phyloP scores from a whole-genome alignment of 2,888 invertebrate genomes.

The Drosophila macrospina region DNA sequence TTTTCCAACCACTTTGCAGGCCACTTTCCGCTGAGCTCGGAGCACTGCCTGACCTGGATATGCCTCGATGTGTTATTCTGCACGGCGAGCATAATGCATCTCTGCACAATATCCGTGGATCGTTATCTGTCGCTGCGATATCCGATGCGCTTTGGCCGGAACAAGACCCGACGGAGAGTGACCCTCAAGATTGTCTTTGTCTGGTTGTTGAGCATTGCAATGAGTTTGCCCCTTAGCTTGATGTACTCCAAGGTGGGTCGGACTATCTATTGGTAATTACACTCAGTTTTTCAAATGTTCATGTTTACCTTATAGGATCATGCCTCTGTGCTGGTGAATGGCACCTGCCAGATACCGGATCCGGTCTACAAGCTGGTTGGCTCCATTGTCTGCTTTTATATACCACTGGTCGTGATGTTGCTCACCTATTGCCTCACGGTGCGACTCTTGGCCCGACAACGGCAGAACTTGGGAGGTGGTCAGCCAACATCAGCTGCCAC shows the following conservation, averaged over 20 bases:
- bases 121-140: conserved; percentile 95
- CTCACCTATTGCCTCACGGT: conserved; percentile 97
- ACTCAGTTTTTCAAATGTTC: not conserved
- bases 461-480: conserved; percentile 88
- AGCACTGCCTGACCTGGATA: conserved; percentile 97
- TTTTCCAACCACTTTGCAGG: conserved; percentile 87
- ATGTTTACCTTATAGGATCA: conserved; percentile 87
- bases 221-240: conserved; percentile 95
- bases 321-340: conserved; percentile 92
- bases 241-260: conserved; percentile 93
- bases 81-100: conserved; percentile 98
- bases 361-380: conserved; percentile 96
- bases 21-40: conserved; percentile 92
- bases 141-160: conserved; percentile 96
- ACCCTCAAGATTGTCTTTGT: conserved; percentile 96
- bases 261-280: not conserved
- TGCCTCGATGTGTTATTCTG: conserved; percentile 98
- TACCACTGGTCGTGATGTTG: conserved; percentile 97
- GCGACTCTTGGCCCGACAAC: conserved; percentile 92
- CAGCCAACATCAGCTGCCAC: conserved; percentile 72
- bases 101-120: conserved; percentile 98
- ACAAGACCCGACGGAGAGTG: conserved; percentile 93
- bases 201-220: conserved; percentile 96
- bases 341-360: conserved; percentile 94
- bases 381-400: conserved; percentile 97